Base-by-base conservation (phyloP, 1,140 invertebrate genomes). In the Paramacrobiotus metropolitanus region DNA sequence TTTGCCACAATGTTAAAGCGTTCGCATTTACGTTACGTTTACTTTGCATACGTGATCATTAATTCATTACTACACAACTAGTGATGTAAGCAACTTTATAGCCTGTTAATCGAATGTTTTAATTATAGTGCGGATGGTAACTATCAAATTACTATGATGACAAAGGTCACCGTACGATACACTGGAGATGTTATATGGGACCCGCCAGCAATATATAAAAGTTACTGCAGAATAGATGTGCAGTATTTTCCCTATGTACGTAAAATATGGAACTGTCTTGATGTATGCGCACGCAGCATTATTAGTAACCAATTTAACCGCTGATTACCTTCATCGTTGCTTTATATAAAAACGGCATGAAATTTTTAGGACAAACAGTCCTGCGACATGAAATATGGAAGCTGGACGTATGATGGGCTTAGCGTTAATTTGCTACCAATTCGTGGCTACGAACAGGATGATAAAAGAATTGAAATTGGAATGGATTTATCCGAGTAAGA, bases 151-250 rank as follows among this genome's bases (percentile, higher is more conserved):
- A 93, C 89, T 65, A 79, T 93, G 72, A 86, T 89, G 67, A 94
- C 90, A 44, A 93, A 94, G 78, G 90, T 90, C 66, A 88, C 87
- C 62, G 82, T 94, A 67, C 85, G 90, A 76, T 84, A 84, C 74
- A 85, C 85, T 64, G 92, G 92, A 21, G 86, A 85, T 75, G 90
- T 96, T 31, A 77, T 86, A 34, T 97, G 92, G 92, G 92, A 94
- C 70, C 92, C 92, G 31, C 91, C 91, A 59, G 91, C 91, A 64
- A 94, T 96, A 73, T 96, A 92, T 78, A 95, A 95, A 77, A 93
- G 87, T 63, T 93, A 90, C 72, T 94, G 90, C 72, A 86, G 93
- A 77, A 93, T 96, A 66, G 86, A 95, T 75, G 88, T 94, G 66
- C 85, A 88, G 73, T 93, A 91, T 73, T 94, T 95, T 74, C 89